Conservation (phyloP, 2,888 invertebrate species). For the Cheilosia impressa region DNA sequence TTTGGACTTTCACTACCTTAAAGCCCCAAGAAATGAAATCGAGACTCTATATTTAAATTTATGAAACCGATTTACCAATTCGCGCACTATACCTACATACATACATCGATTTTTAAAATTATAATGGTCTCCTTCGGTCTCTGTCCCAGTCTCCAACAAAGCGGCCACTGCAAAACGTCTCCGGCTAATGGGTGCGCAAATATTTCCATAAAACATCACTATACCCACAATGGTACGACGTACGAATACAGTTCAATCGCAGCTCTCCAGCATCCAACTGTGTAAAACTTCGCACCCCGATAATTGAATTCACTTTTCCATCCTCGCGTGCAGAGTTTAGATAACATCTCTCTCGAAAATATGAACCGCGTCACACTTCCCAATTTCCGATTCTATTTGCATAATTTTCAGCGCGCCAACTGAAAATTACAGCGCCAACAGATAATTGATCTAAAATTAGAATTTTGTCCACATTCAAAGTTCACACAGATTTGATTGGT, state of each 20-base stretch:
- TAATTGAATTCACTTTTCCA: constrained; percentile 33
- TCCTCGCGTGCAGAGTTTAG: background rate
- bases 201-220: background rate
- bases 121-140: too few relatives aligned
- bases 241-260: background rate
- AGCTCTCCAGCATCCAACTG: background rate
- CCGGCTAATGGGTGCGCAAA: background rate
- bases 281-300: constrained; percentile 25
- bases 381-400: constrained; percentile 49
- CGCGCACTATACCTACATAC: too few relatives aligned
- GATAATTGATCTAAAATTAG: constrained; percentile 60
- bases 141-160: too few relatives aligned
- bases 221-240: background rate
- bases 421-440: constrained; percentile 51
- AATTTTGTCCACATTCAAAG: constrained; percentile 27
- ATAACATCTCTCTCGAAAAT: constrained; percentile 8
- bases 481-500: constrained; percentile 36
- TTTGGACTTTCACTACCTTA: too few relatives aligned
- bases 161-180: background rate
- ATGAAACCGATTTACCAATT: too few relatives aligned
- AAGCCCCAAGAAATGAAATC: too few relatives aligned
- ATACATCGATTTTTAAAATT: too few relatives aligned
- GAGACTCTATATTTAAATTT: too few relatives aligned
- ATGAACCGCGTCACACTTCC: constrained; percentile 48
- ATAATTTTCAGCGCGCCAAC: constrained; percentile 40